These are phyloP conservation scores for Metellina segmentata DNA, from an alignment of 2,888 invertebrate species.

Conservation along the genomic window DNA sequence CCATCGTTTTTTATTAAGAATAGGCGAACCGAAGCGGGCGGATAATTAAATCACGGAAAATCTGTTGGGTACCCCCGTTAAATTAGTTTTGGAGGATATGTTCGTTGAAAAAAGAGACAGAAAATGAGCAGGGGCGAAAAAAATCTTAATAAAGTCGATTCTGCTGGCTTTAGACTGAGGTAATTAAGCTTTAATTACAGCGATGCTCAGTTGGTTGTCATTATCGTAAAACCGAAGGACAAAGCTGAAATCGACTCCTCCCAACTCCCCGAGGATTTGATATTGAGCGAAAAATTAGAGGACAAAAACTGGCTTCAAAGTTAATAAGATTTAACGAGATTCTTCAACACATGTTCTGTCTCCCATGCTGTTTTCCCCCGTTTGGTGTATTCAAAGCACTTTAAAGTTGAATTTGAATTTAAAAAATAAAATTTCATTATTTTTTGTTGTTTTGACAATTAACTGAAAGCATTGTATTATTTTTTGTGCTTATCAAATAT, in stretches of 20 bases:
- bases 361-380: neutral
- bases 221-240: constrained; percentile 22
- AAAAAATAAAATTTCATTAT: too few relatives aligned
- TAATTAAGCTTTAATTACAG: constrained; percentile 70
- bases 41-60: constrained; percentile 71
- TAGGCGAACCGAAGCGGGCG: constrained; percentile 26
- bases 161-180: constrained; percentile 26
- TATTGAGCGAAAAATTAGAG: constrained; percentile 27
- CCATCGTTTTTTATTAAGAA: constrained; percentile 20
- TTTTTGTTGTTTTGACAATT: neutral
- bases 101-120: neutral
- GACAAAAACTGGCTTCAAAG: constrained; percentile 13
- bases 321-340: constrained; percentile 7
- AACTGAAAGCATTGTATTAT: neutral
- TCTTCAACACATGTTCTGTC: neutral
- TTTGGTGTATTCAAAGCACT: neutral
- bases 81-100: constrained; percentile 61
- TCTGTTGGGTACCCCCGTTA: constrained; percentile 43
- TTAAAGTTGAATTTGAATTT: neutral
- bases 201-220: constrained; percentile 34
- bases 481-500: neutral
- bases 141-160: constrained; percentile 49
- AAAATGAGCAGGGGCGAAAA: constrained; percentile 1
- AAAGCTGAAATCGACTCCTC: neutral
- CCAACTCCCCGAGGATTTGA: constrained; percentile 4